Conservation (phyloP, 2,113 vertebrate species). For the Saccopteryx leptura region DNA sequence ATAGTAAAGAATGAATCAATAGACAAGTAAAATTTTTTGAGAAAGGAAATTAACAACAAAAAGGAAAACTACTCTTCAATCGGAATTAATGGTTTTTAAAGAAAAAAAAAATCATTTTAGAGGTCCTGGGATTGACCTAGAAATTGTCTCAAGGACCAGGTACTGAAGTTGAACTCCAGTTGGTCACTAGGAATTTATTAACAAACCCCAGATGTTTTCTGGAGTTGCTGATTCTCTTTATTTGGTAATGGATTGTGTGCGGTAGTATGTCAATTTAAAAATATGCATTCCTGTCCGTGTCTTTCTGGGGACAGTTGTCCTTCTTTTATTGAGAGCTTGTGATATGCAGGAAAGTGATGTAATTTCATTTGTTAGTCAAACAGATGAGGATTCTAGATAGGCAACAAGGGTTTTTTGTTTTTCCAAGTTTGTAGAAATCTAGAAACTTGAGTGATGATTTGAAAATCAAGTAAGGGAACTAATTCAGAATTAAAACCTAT, state of each 20-base stretch:
- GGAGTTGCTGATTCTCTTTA: conserved; percentile 12
- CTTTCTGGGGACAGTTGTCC: conserved; percentile 56
- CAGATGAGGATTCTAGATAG: conserved; percentile 34
- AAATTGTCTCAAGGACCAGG: conserved; percentile 48
- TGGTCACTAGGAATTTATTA: conserved; percentile 56
- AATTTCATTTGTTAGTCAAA: conserved; percentile 66
- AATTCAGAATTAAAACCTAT: conserved; percentile 67
- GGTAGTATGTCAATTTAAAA: not conserved
- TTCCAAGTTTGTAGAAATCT: conserved; percentile 50
- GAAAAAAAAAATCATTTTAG: conserved; percentile 52
- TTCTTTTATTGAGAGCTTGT: conserved; percentile 68
- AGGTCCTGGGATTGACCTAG: conserved; percentile 49
- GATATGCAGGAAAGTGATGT: conserved; percentile 54
- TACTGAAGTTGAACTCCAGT: conserved; percentile 13
- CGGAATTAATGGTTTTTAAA: conserved; percentile 51
- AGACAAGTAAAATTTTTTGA: not conserved
- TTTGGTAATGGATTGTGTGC: not conserved
- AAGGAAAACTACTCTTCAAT: conserved; percentile 50
- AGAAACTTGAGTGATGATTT: conserved; percentile 60
- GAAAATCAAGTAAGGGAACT: not conserved
- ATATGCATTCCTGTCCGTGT: conserved; percentile 51
- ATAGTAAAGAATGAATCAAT: not conserved
- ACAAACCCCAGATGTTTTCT: conserved; percentile 56
- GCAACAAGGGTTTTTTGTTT: conserved; percentile 40
- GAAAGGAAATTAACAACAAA: conserved; percentile 68